Evolutionary conservation across 2,888 invertebrate genomes (phyloP).

Genomic region (Strigamia crassipes): DNA sequence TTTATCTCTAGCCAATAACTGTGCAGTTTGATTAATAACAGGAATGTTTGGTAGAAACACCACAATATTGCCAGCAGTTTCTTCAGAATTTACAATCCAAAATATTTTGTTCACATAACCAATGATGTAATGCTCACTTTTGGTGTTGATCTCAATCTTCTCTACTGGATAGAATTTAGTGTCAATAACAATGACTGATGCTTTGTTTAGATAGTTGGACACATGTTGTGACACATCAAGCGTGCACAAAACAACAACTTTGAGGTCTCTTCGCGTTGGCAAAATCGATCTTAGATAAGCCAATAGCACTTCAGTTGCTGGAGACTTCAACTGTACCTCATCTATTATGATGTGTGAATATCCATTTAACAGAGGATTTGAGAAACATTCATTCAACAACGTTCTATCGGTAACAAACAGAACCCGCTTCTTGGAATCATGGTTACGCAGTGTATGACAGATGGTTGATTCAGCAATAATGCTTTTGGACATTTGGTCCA

Average conservation of each 20-base stretch:
- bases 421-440: neutral
- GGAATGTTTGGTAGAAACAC: neutral
- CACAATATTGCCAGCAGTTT: neutral
- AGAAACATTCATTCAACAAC: neutral
- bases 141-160: neutral
- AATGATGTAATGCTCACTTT: neutral
- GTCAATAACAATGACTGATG: neutral
- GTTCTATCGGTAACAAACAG: neutral
- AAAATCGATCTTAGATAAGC: neutral
- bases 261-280: neutral
- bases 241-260: neutral
- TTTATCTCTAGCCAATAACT: neutral
- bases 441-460: neutral
- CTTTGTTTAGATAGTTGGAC: neutral
- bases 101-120: neutral
- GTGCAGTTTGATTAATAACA: neutral
- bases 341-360: constrained; percentile 1
- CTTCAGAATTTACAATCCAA: neutral
- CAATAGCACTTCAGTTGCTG: constrained; percentile 23
- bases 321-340: neutral
- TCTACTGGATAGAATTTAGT: neutral
- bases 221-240: neutral
- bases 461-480: neutral
- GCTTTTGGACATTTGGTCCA: neutral
- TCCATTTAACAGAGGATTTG: neutral